These are phyloP conservation scores for Nematolebias whitei DNA, from an alignment of 2,113 vertebrate species.

Conservation along the genomic window DNA sequence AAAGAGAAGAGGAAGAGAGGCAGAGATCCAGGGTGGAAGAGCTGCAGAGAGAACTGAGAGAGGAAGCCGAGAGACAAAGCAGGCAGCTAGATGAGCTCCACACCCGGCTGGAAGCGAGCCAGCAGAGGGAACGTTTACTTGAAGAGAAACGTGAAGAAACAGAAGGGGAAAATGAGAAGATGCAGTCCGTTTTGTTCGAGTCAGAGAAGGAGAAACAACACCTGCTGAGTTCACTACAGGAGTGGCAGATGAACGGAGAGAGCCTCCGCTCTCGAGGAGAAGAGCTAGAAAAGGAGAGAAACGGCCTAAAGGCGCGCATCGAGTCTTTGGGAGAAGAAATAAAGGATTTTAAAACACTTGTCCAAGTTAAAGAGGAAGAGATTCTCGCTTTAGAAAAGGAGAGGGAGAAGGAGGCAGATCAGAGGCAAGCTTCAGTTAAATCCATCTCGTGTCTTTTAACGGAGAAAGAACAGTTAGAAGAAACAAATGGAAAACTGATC, in stretches of 20 bases:
- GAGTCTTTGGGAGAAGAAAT: conserved; percentile 68
- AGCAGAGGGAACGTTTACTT: conserved; percentile 61
- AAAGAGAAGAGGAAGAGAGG: conserved; percentile 62
- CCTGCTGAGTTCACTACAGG: conserved; percentile 45
- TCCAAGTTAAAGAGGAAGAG: conserved; percentile 55
- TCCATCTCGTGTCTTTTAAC: conserved; percentile 32
- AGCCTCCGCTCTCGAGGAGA: conserved; percentile 34
- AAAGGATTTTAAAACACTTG: conserved; percentile 40
- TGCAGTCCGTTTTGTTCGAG: conserved; percentile 39
- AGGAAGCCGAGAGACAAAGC: conserved; percentile 77
- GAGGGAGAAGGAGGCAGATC: conserved; percentile 49
- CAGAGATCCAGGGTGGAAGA: conserved; percentile 60
- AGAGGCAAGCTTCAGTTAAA: conserved; percentile 52
- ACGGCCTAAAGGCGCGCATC: conserved; percentile 22
- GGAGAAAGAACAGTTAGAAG: conserved; percentile 40
- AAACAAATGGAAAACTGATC: conserved; percentile 33
- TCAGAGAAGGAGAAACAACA: conserved; percentile 43
- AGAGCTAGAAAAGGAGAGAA: conserved; percentile 58
- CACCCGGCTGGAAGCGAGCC: conserved; percentile 72
- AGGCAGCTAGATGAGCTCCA: conserved; percentile 66
- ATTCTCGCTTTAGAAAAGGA: conserved; percentile 22
- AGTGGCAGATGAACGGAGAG: conserved; percentile 41
- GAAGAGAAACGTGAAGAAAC: conserved; percentile 52
- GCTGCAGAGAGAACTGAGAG: conserved; percentile 68
- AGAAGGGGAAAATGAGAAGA: conserved; percentile 37